Conservation (phyloP, 2,113 vertebrate genomes). For the Urocolius indicus region DNA sequence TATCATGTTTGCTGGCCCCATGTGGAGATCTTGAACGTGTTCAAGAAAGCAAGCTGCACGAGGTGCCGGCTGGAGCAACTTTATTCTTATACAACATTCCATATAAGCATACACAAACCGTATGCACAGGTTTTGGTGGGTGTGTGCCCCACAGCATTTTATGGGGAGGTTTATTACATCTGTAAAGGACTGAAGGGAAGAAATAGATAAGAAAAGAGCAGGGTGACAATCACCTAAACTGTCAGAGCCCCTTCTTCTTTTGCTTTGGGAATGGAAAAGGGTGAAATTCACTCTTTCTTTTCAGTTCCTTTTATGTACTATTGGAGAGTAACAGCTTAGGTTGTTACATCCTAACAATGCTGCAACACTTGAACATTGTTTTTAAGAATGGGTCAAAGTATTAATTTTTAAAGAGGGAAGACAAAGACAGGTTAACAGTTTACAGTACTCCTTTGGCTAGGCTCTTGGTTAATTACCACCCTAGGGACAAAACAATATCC, state of each 20-base stretch:
- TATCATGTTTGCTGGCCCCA: not conserved
- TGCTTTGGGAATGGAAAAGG: not conserved
- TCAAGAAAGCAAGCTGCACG: not conserved
- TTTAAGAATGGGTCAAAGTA: not conserved
- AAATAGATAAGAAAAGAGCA: not conserved
- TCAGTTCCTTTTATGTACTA: not conserved
- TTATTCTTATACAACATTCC: not conserved
- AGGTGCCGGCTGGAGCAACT: not conserved
- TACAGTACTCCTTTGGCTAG: not conserved
- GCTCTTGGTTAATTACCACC: not conserved
- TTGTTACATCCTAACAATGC: not conserved
- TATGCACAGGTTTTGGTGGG: not conserved
- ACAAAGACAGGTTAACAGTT: not conserved
- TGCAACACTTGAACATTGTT: not conserved
- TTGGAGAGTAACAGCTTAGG: not conserved
- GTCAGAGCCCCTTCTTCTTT: not conserved
- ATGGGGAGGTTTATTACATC: not conserved
- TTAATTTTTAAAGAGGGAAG: slow-evolving; percentile 5
- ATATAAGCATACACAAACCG: not conserved
- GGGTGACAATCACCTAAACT: not conserved
- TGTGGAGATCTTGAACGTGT: not conserved
- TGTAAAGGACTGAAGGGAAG: not conserved
- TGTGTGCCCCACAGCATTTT: not conserved
- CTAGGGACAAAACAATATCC: not conserved
- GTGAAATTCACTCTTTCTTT: not conserved